Conservation (phyloP, 2,113 vertebrate species). For the Chamaea fasciata region DNA sequence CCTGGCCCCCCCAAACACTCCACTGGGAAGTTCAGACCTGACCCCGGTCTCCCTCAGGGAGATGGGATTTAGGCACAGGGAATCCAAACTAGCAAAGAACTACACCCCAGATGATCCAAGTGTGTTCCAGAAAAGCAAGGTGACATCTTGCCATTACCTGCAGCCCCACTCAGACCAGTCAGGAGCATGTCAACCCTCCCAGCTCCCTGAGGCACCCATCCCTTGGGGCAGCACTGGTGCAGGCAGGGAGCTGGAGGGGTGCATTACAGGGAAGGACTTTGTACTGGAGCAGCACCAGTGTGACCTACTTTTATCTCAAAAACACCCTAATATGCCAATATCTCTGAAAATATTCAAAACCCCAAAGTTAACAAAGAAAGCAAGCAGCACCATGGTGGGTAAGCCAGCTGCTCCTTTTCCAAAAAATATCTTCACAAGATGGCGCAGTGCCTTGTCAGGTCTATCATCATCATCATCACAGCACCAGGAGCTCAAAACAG, state of each 20-base stretch:
- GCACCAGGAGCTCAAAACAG: neutral
- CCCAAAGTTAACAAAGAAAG: neutral
- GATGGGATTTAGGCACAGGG: neutral
- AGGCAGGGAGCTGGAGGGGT: neutral
- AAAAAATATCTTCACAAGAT: neutral
- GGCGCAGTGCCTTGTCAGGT: neutral
- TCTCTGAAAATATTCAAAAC: neutral
- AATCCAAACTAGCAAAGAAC: neutral
- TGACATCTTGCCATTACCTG: neutral
- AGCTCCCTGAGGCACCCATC: accelerated
- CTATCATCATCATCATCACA: neutral
- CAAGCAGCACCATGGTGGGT: neutral
- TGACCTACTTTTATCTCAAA: neutral
- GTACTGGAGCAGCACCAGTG: accelerated
- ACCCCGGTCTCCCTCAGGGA: neutral
- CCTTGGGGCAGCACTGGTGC: neutral
- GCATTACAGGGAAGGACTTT: neutral
- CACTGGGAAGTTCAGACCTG: neutral
- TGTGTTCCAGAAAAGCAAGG: neutral
- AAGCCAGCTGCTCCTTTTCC: neutral
- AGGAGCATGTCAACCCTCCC: too few species aligned
- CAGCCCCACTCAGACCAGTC: neutral
- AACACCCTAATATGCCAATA: neutral
- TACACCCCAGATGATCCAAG: neutral
- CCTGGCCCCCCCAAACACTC: neutral